Base-by-base conservation (phyloP, 2,797 vertebrate genomes). In the Aphelocoma californica region DNA sequence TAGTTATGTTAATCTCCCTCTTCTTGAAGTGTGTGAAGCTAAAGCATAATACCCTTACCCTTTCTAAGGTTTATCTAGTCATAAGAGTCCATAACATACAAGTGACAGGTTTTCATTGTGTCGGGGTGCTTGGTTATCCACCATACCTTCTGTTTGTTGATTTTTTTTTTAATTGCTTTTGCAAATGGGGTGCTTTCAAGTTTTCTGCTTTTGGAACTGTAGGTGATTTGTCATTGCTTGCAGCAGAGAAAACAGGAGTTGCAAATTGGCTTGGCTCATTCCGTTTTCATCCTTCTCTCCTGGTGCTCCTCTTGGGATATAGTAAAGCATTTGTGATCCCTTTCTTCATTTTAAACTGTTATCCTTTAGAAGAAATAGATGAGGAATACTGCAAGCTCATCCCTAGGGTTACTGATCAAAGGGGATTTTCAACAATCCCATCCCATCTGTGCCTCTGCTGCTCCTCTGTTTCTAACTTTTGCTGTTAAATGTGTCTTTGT, bases 401-500 rank as follows among this genome's bases (percentile, higher is more conserved):
- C 88, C 86, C 86, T 56, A 82, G 51, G 71, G 74, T 66, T 84
- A 80, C 53, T 92, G 86, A 93, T 94, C 92, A 95, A 93, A 95
- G 88, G 71, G 65, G 71, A 81, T 92, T 95, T 94, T 90, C 74
- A 91, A 53, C 56, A 82, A 34, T 81, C 78, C 56, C 67, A 77
- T 70, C 86, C 90, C 51, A 29, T 86, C 67, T 56, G 81, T 88
- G 77, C 42, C 53, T 90, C 80, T 73, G 36, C 51, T 79, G 70
- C 66, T 90, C 34, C 69, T 85, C 67, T 67, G 12, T 92, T 91
- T 94, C 62, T 56, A 28, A 38, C 73, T 90, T 92, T 36, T 88
- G 60, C 92, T 82, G 24, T 85, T 95, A 81, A 95, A 92, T 61
- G 66, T 74, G 81, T 88, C 94, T 96, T 93, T 95, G 86, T 96